Conservation (phyloP, 1,140 invertebrate genomes). For the Pantala flavescens region DNA sequence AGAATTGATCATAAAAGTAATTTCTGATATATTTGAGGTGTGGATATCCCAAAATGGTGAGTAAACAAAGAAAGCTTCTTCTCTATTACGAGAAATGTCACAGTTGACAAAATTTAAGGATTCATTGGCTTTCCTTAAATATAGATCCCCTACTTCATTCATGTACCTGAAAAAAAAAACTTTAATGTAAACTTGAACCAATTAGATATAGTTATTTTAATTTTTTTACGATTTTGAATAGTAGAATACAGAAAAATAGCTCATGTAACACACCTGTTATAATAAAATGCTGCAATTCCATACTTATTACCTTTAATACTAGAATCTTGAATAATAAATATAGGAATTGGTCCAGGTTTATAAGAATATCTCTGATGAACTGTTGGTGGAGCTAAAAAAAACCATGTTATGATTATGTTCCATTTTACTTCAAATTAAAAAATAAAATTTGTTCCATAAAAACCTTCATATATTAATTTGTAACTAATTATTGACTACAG, state of each 20-base stretch:
- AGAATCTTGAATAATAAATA: slow-evolving; percentile 53
- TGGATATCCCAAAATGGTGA: slow-evolving; percentile 76
- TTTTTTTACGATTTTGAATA: not conserved
- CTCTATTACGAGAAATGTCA: slow-evolving; percentile 65
- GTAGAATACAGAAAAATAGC: slow-evolving; percentile 18
- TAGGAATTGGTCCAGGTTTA: slow-evolving; percentile 55
- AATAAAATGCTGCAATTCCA: slow-evolving; percentile 76
- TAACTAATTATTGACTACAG: no score
- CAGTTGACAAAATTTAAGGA: slow-evolving; percentile 66
- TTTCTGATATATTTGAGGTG: slow-evolving; percentile 67
- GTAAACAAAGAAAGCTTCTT: slow-evolving; percentile 69
- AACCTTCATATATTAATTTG: no score
- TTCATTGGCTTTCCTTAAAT: slow-evolving; percentile 77
- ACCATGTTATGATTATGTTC: slow-evolving; percentile 14
- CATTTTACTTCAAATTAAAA: no score
- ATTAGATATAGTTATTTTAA: no score
- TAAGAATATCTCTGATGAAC: slow-evolving; percentile 32
- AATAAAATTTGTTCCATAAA: no score
- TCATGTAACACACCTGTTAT: slow-evolving; percentile 49
- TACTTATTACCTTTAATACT: slow-evolving; percentile 69
- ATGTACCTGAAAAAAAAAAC: slow-evolving; percentile 45
- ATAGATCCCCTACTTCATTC: slow-evolving; percentile 72
- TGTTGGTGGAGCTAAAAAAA: slow-evolving; percentile 24
- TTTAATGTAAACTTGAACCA: not conserved
- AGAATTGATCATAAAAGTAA: slow-evolving; percentile 65